phyloP scores from a whole-genome alignment of 2,888 invertebrate genomes.

The Neria commutata region DNA sequence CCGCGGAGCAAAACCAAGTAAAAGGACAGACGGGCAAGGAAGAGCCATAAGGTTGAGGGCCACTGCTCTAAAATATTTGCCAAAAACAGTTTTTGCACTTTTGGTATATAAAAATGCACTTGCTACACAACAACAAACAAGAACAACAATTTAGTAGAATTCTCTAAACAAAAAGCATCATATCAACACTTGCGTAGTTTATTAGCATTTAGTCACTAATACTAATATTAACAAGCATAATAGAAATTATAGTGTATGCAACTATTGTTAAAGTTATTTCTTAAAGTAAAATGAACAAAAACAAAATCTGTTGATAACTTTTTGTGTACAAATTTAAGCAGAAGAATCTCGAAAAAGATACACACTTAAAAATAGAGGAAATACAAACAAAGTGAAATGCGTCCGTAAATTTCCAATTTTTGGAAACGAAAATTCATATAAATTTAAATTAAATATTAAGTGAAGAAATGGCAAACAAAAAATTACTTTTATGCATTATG shows the following conservation, averaged over 20 bases:
- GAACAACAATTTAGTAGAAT: slow-evolving; percentile 18
- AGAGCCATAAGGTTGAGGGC: too few species aligned
- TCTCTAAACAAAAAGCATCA: neutral
- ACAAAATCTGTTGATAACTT: slow-evolving; percentile 29
- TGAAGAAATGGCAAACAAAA: too few species aligned
- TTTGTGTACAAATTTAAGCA: slow-evolving; percentile 30
- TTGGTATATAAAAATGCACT: too few species aligned
- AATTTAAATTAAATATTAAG: slow-evolving; percentile 3
- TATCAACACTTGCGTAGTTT: slow-evolving; percentile 2
- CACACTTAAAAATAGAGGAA: neutral
- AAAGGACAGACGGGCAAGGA: too few species aligned
- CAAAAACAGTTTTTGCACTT: slow-evolving; percentile 40
- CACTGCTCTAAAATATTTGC: too few species aligned
- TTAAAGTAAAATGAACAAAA: slow-evolving; percentile 22
- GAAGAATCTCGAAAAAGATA: slow-evolving; percentile 17
- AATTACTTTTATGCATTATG: too few species aligned
- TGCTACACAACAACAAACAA: slow-evolving; percentile 27
- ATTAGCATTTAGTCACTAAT: slow-evolving; percentile 22
- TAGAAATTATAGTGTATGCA: slow-evolving; percentile 31
- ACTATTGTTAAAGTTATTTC: slow-evolving; percentile 28
- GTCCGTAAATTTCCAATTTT: slow-evolving; percentile 27
- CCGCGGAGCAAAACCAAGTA: too few species aligned
- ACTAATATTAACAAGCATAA: slow-evolving; percentile 15
- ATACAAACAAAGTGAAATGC: slow-evolving; percentile 24
- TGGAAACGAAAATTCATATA: slow-evolving; percentile 8